phyloP scores from a whole-genome alignment of 1,140 invertebrate species.

The Ganaspis sp. region DNA sequence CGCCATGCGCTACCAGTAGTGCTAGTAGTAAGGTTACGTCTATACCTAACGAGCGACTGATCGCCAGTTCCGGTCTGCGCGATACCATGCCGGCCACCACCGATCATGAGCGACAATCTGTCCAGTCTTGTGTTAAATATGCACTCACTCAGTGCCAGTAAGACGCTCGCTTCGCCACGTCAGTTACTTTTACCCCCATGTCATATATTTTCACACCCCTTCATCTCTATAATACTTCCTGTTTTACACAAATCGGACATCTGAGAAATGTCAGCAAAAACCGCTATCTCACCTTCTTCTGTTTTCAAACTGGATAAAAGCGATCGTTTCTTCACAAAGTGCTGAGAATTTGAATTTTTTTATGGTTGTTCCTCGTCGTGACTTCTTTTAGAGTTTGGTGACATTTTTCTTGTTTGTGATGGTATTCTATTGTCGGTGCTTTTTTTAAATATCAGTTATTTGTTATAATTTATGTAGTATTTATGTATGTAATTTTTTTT shows the following conservation, averaged over 20 bases:
- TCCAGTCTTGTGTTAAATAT: neutral
- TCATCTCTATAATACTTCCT: neutral
- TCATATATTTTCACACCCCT: neutral
- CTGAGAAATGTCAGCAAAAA: neutral
- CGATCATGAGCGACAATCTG: constrained; percentile 7
- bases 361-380: neutral
- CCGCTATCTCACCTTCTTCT: neutral
- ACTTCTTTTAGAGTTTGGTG: neutral
- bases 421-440: no score
- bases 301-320: neutral
- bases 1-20: constrained; percentile 43
- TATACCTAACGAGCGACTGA: constrained; percentile 22
- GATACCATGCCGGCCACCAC: neutral
- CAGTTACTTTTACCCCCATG: neutral
- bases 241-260: neutral
- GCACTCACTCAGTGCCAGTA: constrained; percentile 10
- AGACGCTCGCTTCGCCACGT: constrained; percentile 17
- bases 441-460: no score
- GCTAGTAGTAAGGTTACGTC: neutral
- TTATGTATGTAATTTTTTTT: neutral
- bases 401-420: neutral
- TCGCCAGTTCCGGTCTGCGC: constrained; percentile 18
- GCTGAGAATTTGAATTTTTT: neutral
- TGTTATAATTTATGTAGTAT: no score
- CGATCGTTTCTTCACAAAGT: neutral